A percentile compares a stretch with the other conserved stretches of the same genome.
Evolutionary conservation across 2,888 invertebrate species (phyloP).

Genomic region (Heliothis peltigera): DNA sequence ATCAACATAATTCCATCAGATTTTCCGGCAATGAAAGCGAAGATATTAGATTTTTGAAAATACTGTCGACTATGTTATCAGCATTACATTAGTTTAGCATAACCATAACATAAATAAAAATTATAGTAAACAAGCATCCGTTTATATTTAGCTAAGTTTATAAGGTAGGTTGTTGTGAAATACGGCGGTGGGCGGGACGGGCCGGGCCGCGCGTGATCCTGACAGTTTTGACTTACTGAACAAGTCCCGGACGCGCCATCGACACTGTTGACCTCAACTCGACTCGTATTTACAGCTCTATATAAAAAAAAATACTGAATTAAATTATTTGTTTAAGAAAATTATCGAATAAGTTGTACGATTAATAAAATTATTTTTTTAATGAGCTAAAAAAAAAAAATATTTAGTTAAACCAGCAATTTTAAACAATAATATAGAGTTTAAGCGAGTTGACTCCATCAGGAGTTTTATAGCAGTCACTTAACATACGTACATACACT

Average conservation of each 20-base stretch:
- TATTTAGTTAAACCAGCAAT: too few species aligned
- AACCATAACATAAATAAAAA: constrained; percentile 9
- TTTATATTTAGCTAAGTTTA: constrained; percentile 41
- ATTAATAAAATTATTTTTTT: too few species aligned
- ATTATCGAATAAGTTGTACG: too few species aligned
- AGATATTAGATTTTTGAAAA: too few species aligned
- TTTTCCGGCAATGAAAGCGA: too few species aligned
- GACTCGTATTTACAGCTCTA: constrained; percentile 27
- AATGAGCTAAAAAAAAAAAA: too few species aligned
- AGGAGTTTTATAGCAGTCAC: too few species aligned
- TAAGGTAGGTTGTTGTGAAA: constrained; percentile 51
- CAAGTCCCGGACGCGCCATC: constrained; percentile 51
- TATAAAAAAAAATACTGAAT: background rate
- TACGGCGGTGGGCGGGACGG: constrained; percentile 48
- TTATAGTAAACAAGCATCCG: constrained; percentile 19
- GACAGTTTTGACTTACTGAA: constrained; percentile 77
- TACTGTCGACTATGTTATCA: background rate
- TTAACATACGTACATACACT: too few species aligned
- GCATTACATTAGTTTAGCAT: background rate
- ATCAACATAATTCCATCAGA: too few species aligned
- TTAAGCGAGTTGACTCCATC: too few species aligned
- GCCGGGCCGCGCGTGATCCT: constrained; percentile 67
- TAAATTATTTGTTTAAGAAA: too few species aligned
- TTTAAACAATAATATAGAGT: too few species aligned
- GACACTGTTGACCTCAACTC: constrained; percentile 61